These are phyloP conservation scores for Sporophila hypoxantha DNA, from an alignment of 2,113 vertebrate genomes.

Conservation along the genomic window DNA sequence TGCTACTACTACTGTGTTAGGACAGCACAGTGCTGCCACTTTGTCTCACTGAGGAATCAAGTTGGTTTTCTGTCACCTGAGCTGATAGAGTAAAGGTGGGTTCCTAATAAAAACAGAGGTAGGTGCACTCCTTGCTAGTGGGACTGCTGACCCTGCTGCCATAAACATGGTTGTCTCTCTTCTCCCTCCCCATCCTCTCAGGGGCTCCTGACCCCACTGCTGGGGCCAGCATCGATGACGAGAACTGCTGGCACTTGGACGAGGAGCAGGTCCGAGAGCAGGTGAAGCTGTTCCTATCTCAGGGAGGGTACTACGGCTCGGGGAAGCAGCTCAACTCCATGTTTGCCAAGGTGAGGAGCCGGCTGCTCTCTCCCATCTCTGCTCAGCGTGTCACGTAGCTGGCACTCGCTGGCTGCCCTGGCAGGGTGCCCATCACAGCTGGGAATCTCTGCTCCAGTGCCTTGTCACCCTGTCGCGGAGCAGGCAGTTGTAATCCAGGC, in stretches of 20 bases:
- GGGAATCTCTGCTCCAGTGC: slow-evolving; percentile 51
- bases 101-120: neutral
- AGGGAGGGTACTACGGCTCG: slow-evolving; percentile 96
- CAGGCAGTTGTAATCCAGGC: slow-evolving; percentile 2
- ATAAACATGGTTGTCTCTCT: neutral
- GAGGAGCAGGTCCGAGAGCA: slow-evolving; percentile 97
- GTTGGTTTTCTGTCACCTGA: neutral
- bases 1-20: neutral
- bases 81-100: neutral
- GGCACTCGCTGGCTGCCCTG: neutral
- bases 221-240: slow-evolving; percentile 94
- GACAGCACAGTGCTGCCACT: neutral
- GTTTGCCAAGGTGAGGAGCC: slow-evolving; percentile 92
- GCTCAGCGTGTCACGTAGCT: neutral
- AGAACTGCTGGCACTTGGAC: slow-evolving; percentile 98
- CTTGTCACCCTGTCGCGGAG: neutral
- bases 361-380: neutral
- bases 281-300: slow-evolving; percentile 96
- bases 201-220: slow-evolving; percentile 96
- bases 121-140: neutral
- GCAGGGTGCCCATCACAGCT: slow-evolving; percentile 21
- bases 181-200: slow-evolving; percentile 33
- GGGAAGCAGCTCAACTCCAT: slow-evolving; percentile 98
- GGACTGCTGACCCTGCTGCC: neutral
- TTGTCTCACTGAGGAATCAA: neutral